Percentiles rank a stretch among this genome's conserved stretches.
Evolutionary conservation across 2,113 vertebrate genomes (phyloP).

Genomic region (Syngnathus typhle): DNA sequence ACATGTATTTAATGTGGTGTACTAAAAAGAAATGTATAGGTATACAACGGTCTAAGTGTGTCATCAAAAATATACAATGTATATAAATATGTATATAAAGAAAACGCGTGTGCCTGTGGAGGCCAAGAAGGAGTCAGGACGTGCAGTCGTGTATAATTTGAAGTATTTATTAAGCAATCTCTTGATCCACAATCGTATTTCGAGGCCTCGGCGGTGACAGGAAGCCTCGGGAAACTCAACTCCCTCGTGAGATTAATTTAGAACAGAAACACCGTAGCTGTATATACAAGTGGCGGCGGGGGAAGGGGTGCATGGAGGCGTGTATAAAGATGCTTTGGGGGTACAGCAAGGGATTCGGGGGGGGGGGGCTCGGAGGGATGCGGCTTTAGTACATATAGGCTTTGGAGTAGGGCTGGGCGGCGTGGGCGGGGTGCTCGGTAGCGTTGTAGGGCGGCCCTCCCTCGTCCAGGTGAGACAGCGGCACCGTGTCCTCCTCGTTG

Average conservation of each 20-base stretch:
- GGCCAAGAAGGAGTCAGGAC: neutral
- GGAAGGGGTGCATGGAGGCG: slow-evolving; percentile 56
- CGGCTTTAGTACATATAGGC: slow-evolving; percentile 83
- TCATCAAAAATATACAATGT: too few relatives aligned
- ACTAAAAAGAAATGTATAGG: too few relatives aligned
- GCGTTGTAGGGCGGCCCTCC: slow-evolving; percentile 67
- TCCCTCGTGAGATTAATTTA: slow-evolving; percentile 77
- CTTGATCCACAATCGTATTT: slow-evolving; percentile 70
- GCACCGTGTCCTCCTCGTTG: slow-evolving; percentile 94
- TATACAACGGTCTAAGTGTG: too few relatives aligned
- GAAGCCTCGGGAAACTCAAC: slow-evolving; percentile 65
- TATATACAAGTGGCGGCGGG: slow-evolving; percentile 71
- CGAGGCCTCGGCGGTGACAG: slow-evolving; percentile 68
- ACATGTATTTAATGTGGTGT: too few relatives aligned
- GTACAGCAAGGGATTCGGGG: neutral
- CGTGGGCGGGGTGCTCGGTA: slow-evolving; percentile 70
- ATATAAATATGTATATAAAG: too few relatives aligned
- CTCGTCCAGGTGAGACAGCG: slow-evolving; percentile 91
- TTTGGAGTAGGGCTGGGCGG: slow-evolving; percentile 84
- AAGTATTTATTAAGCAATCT: slow-evolving; percentile 75
- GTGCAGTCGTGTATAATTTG: neutral
- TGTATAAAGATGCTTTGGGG: slow-evolving; percentile 10
- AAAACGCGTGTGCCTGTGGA: too few relatives aligned
- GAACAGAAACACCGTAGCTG: slow-evolving; percentile 67
- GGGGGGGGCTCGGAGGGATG: neutral